phyloP scores from a whole-genome alignment of 2,113 vertebrate genomes.

The Opisthocomus hoazin region DNA sequence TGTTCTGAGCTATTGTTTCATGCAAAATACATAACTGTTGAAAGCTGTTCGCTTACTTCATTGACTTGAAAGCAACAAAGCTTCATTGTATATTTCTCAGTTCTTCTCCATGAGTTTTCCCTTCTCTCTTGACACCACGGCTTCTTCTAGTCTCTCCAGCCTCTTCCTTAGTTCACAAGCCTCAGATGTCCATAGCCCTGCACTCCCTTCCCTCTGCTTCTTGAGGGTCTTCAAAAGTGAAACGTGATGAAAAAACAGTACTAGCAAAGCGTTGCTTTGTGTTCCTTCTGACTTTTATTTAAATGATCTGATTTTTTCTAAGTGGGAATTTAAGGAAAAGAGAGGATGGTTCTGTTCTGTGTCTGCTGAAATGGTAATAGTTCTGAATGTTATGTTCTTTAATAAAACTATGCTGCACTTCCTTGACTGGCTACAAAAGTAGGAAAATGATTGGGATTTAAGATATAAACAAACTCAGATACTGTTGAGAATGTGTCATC shows the following conservation, averaged over 20 bases:
- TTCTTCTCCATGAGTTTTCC: not conserved
- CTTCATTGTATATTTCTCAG: not conserved
- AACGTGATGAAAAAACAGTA: not conserved
- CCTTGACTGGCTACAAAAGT: not conserved
- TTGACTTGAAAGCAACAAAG: not conserved
- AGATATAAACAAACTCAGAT: not conserved
- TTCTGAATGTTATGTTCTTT: not conserved
- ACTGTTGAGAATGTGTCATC: not conserved
- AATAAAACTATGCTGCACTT: not conserved
- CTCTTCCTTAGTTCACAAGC: not conserved
- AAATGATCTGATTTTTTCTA: not conserved
- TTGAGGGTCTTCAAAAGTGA: not conserved
- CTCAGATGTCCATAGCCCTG: not conserved
- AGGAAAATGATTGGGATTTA: not conserved
- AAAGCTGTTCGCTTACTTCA: slow-evolving; percentile 10
- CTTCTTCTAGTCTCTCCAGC: not conserved
- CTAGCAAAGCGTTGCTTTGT: not conserved
- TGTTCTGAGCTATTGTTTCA: not conserved
- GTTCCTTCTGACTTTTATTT: not conserved
- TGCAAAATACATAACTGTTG: not conserved
- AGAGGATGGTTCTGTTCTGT: not conserved
- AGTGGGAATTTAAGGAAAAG: not conserved
- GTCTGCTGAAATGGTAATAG: not conserved
- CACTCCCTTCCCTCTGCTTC: not conserved
- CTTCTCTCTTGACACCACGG: not conserved